Base-by-base conservation (phyloP, 2,888 invertebrate genomes). In the Rapana venosa region DNA sequence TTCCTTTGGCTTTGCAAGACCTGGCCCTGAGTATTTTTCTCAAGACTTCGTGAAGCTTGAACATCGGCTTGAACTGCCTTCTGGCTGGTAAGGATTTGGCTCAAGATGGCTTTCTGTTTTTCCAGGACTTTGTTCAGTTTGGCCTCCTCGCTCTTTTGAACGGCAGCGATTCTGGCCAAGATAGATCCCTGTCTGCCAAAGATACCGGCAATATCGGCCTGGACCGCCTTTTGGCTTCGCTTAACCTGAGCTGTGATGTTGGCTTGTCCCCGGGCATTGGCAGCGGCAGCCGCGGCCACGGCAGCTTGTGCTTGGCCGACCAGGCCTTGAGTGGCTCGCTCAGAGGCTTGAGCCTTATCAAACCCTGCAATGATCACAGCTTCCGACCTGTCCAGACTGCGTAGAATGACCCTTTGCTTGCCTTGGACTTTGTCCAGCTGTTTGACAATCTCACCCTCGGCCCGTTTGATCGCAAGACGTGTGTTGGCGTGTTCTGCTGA, bases 241-340 rank as follows among this genome's bases (percentile, higher is more conserved):
- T 0, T 11, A 8, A 74, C n/a, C n/a, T 74, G 26, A 5, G 26
- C 74, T 26, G 8, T 74, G n/a, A 74, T n/a, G 74, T 11, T 74
- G n/a, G n/a, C 74, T 74, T n/a, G 74, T 11, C 74, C 74, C n/a
- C n/a, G 74, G 26, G 74, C 74, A n/a, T n/a, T 74, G 74, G 74
- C 74, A 22, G 13, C 74, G 6, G 26, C n/a, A n/a, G 22, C n/a
- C n/a, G 26, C n/a, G 1, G 13, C n/a, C 13, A 74, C n/a, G n/a
- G 26, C n/a, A 22, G 26, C 11, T n/a, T n/a, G 26, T 13, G n/a
- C n/a, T n/a, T 74, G 0, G 5, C n/a, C 8, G 6, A 74, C 11
- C 6, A n/a, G 74, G 8, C n/a, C 74, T n/a, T n/a, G n/a, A 6
- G 13, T 8, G 22, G 0, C n/a, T 8, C n/a, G 26, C 30, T 30